phyloP scores from a whole-genome alignment of 2,888 invertebrate species.

The Rotaria magnacalcarata region DNA sequence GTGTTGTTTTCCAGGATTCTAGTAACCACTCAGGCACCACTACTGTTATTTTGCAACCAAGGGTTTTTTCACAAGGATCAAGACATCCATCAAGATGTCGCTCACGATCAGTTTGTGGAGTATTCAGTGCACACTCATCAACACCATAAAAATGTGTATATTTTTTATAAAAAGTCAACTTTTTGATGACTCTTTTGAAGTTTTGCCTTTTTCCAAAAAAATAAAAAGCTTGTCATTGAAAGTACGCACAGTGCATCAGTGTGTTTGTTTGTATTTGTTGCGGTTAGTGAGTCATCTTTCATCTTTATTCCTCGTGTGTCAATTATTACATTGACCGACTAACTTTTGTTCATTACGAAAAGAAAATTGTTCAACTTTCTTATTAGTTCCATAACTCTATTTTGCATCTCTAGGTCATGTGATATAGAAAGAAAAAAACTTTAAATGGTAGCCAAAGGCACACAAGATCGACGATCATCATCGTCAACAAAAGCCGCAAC shows the following conservation, averaged over 20 bases:
- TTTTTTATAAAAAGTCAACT: no score
- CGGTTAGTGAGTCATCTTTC: not conserved
- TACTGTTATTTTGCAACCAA: no score
- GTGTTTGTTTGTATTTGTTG: not conserved
- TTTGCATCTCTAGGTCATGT: not conserved
- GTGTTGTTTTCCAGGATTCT: no score
- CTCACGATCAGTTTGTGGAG: no score
- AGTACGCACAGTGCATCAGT: not conserved
- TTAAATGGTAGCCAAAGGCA: not conserved
- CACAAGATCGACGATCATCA: slow-evolving; percentile 7
- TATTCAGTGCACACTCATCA: no score
- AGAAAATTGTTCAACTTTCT: not conserved
- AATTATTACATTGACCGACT: not conserved
- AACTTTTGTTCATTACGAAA: not conserved
- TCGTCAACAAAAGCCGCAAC: not conserved
- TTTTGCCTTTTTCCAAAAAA: not conserved
- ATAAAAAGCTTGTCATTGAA: not conserved
- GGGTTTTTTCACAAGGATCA: no score
- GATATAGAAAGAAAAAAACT: not conserved
- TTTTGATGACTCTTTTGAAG: no score
- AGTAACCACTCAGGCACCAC: no score
- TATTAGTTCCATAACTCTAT: no score
- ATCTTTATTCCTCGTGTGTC: not conserved
- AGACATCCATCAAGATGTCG: no score
- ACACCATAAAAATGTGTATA: no score